Conservation (phyloP, 2,113 vertebrate species). For the Dipodomys stephensi region DNA sequence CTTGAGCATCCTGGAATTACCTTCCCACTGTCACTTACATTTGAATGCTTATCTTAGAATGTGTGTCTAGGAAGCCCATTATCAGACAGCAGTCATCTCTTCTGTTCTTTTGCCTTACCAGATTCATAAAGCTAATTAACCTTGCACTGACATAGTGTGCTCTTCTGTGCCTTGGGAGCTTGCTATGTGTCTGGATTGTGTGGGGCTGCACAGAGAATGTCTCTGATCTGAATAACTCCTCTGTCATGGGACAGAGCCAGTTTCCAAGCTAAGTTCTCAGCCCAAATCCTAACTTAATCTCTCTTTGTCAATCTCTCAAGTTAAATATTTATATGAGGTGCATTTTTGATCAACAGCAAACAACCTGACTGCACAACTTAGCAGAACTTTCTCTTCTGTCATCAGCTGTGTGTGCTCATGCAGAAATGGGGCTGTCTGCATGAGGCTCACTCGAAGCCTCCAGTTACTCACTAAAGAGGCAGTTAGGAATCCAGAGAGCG, state of each 20-base stretch:
- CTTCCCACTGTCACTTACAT: background rate
- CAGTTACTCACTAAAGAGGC: conserved; percentile 67
- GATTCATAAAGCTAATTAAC: background rate
- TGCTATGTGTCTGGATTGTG: background rate
- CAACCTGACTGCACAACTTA: background rate
- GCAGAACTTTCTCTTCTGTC: conserved; percentile 29
- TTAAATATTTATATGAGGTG: conserved; percentile 50
- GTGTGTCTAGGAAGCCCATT: background rate
- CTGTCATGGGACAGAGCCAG: background rate
- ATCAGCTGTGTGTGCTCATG: conserved; percentile 31
- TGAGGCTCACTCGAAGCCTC: conserved; percentile 18
- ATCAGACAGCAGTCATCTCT: background rate
- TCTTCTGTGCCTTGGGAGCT: too few species aligned
- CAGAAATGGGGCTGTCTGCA: background rate
- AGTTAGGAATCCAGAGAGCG: conserved; percentile 74
- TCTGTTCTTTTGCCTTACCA: background rate
- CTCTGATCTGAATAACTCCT: background rate
- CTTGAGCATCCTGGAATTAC: background rate
- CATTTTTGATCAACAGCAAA: background rate
- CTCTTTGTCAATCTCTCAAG: background rate
- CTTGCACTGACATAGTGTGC: fast-evolving
- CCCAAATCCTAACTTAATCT: background rate
- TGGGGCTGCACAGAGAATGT: background rate
- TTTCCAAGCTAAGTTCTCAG: background rate
- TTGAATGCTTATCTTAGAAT: background rate